These are phyloP conservation scores for Drosophila greeni DNA, from an alignment of 2,888 invertebrate genomes.

Conservation along the genomic window DNA sequence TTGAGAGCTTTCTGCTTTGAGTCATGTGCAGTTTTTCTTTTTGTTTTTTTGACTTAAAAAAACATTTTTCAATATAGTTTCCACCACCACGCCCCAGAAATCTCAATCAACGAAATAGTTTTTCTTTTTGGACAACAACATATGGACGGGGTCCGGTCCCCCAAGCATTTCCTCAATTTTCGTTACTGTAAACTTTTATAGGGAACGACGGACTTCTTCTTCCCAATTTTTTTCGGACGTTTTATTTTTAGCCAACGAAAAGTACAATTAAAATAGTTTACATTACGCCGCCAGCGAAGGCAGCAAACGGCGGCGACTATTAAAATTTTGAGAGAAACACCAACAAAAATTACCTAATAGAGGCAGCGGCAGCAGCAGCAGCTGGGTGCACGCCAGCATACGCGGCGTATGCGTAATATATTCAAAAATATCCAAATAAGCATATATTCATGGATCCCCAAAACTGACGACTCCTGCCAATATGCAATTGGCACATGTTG, in stretches of 20 bases:
- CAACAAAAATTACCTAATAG: conserved; percentile 66
- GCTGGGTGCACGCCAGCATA: conserved; percentile 41
- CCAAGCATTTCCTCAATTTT: conserved; percentile 19
- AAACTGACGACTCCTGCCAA: conserved; percentile 33
- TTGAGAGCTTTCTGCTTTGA: conserved; percentile 21
- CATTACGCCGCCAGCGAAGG: conserved; percentile 43
- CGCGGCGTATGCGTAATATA: conserved; percentile 66
- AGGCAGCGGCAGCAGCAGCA: conserved; percentile 26
- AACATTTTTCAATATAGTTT: conserved; percentile 5
- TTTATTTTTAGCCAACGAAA: conserved; percentile 45
- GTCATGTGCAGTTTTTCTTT: conserved; percentile 14
- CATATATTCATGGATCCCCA: conserved; percentile 15
- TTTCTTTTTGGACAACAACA: conserved; percentile 28
- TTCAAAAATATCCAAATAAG: conserved; percentile 61
- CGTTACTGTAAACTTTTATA: conserved; percentile 43
- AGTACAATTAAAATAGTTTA: conserved; percentile 72
- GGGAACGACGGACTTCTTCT: conserved; percentile 13
- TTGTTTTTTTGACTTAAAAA: neutral
- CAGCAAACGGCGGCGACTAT: conserved; percentile 30
- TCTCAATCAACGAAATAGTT: conserved; percentile 26
- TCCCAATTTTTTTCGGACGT: conserved; percentile 3
- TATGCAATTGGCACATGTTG: conserved; percentile 63
- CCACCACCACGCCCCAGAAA: conserved; percentile 20
- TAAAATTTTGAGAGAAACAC: conserved; percentile 35
- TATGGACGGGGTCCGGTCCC: conserved; percentile 14